Percentiles rank a stretch among this genome's conserved stretches.
Conservation (phyloP, 2,888 invertebrate genomes). For the Phengaris arion region DNA sequence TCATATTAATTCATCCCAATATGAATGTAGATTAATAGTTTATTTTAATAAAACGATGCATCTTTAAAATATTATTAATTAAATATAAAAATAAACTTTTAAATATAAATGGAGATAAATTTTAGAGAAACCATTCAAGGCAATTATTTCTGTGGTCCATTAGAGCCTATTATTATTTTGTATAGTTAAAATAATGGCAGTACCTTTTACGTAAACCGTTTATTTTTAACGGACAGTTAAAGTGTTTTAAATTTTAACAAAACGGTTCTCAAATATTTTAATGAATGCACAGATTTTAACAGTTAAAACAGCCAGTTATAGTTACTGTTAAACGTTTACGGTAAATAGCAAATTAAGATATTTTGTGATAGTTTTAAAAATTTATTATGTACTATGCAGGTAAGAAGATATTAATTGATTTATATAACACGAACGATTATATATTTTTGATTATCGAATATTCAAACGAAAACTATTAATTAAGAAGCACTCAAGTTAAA, state of each 20-base stretch:
- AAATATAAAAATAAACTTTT: no score
- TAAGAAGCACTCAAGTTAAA: no score
- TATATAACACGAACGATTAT: no score
- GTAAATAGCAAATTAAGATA: background rate
- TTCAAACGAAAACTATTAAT: no score
- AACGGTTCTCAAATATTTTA: background rate
- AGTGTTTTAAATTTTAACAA: background rate
- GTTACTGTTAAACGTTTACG: slow-evolving; percentile 17
- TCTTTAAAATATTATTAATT: no score
- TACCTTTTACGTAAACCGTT: background rate
- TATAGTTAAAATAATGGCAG: background rate
- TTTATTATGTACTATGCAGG: background rate
- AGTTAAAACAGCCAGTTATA: slow-evolving; percentile 17
- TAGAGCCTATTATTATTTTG: background rate
- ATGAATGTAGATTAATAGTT: no score
- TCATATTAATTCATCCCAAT: no score
- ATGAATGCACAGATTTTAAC: background rate
- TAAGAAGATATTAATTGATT: no score
- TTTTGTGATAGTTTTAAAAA: background rate
- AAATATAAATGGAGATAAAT: background rate
- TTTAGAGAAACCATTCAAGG: background rate
- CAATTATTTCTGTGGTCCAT: background rate
- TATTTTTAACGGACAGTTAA: slow-evolving; percentile 14
- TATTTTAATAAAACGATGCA: no score
- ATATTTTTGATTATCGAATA: no score